Conservation (phyloP, 1,140 invertebrate genomes). For the Trichonephila clavata region DNA sequence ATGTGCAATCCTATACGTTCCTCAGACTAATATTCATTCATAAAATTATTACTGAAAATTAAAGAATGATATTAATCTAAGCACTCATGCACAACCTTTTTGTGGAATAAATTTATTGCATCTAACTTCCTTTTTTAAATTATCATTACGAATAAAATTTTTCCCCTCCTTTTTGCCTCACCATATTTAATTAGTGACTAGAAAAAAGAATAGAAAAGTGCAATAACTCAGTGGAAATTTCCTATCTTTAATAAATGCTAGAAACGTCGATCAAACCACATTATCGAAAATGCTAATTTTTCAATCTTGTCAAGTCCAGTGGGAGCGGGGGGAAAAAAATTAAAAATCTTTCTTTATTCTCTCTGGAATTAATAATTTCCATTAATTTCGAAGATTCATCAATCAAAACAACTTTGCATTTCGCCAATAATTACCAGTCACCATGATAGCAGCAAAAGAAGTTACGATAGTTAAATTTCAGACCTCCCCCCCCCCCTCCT, state of each 20-base stretch:
- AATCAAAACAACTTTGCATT: conserved; percentile 59
- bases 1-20: too few species aligned
- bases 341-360: conserved; percentile 29
- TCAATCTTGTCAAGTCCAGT: conserved; percentile 5
- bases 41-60: too few species aligned
- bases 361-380: conserved; percentile 50
- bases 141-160: too few species aligned
- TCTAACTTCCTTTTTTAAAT: too few species aligned
- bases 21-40: too few species aligned
- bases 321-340: not conserved
- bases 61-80: too few species aligned
- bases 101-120: too few species aligned
- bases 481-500: too few species aligned
- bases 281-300: conserved; percentile 18
- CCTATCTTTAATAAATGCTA: not conserved
- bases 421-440: conserved; percentile 67
- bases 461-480: not conserved
- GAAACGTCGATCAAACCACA: not conserved
- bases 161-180: too few species aligned
- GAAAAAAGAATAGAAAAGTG: not conserved
- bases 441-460: not conserved
- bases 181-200: not conserved
- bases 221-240: not conserved
- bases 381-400: conserved; percentile 63
- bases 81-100: too few species aligned